phyloP scores from a whole-genome alignment of 2,113 vertebrate species.

The Henicopernis longicauda region DNA sequence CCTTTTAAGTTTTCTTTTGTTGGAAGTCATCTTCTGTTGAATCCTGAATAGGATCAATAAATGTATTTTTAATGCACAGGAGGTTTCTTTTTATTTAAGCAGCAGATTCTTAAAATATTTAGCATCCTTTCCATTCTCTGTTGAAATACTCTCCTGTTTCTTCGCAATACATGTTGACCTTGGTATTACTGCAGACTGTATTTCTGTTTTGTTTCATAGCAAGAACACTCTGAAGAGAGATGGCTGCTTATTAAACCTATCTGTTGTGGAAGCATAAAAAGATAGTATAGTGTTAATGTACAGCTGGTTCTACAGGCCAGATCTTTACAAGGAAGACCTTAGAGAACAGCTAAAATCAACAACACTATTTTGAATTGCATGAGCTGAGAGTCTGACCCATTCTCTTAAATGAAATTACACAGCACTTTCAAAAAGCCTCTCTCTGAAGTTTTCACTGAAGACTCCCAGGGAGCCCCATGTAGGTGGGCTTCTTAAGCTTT shows the following conservation, averaged over 20 bases:
- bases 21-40: neutral
- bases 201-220: neutral
- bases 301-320: neutral
- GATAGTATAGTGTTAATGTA: neutral
- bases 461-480: neutral
- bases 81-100: conserved; percentile 23
- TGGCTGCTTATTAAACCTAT: conserved; percentile 29
- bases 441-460: neutral
- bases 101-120: conserved; percentile 57
- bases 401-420: neutral
- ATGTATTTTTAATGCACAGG: conserved; percentile 18
- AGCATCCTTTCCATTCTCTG: neutral
- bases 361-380: neutral
- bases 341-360: neutral
- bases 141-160: neutral
- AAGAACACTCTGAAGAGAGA: neutral
- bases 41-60: conserved; percentile 14
- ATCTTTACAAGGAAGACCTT: neutral
- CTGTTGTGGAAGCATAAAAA: neutral
- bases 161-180: conserved; percentile 5
- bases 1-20: neutral
- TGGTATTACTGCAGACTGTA: conserved; percentile 3
- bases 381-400: neutral
- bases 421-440: neutral
- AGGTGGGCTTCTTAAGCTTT: neutral